Evolutionary conservation across 2,888 invertebrate species (phyloP).

Genomic region (Aelia acuminata): DNA sequence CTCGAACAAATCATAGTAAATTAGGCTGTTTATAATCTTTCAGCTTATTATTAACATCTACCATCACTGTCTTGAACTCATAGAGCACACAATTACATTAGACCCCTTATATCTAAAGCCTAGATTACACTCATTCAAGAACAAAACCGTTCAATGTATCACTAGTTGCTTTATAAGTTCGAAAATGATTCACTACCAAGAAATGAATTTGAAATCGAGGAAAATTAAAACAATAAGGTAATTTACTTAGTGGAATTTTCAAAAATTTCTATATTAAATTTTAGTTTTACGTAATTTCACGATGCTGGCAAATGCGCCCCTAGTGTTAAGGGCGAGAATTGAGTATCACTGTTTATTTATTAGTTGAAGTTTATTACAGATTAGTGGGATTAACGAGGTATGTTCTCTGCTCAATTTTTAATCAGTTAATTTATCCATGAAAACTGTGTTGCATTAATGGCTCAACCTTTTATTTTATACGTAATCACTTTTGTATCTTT

Average conservation of each 20-base stretch:
- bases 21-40: background rate
- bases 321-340: slow-evolving; percentile 45
- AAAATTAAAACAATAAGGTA: background rate
- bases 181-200: background rate
- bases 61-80: background rate
- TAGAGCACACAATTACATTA: slow-evolving; percentile 49
- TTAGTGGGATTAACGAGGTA: slow-evolving; percentile 53
- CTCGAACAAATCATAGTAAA: background rate
- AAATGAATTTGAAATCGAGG: background rate
- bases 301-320: slow-evolving; percentile 12
- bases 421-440: background rate
- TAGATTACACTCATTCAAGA: slow-evolving; percentile 53
- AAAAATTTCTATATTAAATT: background rate
- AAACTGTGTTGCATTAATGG: background rate
- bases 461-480: background rate
- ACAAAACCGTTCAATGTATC: slow-evolving; percentile 41
- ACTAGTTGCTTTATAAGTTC: background rate
- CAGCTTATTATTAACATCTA: background rate
- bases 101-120: slow-evolving; percentile 51
- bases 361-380: slow-evolving; percentile 37
- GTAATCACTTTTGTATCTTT: background rate
- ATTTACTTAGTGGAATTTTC: background rate
- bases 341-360: slow-evolving; percentile 52
- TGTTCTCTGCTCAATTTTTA: background rate
- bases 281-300: background rate